A percentile compares a stretch with the other conserved stretches of the same genome.
phyloP scores from a whole-genome alignment of 2,888 invertebrate genomes.

The Apodemia duryi region DNA sequence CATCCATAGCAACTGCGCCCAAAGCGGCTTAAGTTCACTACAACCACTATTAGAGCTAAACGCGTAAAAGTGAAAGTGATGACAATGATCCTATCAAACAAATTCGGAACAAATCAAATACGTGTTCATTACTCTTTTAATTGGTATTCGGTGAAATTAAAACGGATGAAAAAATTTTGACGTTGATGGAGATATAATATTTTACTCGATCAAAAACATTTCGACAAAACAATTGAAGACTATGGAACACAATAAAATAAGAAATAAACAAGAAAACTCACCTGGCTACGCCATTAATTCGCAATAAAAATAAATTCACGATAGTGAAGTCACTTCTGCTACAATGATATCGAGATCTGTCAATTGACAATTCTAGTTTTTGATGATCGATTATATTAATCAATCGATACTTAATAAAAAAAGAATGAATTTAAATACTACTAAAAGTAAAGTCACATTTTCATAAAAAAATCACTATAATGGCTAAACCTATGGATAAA shows the following conservation, averaged over 20 bases:
- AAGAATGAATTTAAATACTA: no score
- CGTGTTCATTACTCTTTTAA: conserved; percentile 76
- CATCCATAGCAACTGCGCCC: conserved; percentile 71
- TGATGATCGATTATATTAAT: no score
- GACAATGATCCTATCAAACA: conserved; percentile 76
- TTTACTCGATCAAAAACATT: conserved; percentile 73
- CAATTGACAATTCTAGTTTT: no score
- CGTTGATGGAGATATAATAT: conserved; percentile 65
- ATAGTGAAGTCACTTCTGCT: conserved; percentile 33
- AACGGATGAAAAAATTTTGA: conserved; percentile 74
- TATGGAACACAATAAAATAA: conserved; percentile 71
- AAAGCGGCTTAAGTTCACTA: conserved; percentile 52
- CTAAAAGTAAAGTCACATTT: no score
- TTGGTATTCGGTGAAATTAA: conserved; percentile 66
- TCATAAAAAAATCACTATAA: no score
- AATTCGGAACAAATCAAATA: conserved; percentile 77
- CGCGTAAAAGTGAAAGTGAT: conserved; percentile 77
- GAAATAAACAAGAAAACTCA: conserved; percentile 78
- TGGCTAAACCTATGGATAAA: no score
- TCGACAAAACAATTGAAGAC: conserved; percentile 76
- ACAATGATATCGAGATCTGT: no score
- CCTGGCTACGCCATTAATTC: conserved; percentile 80
- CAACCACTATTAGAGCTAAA: conserved; percentile 64
- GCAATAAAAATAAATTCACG: conserved; percentile 73
- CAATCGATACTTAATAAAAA: no score